Conservation (phyloP, 2,888 invertebrate species). For the Lochmaea capreae region DNA sequence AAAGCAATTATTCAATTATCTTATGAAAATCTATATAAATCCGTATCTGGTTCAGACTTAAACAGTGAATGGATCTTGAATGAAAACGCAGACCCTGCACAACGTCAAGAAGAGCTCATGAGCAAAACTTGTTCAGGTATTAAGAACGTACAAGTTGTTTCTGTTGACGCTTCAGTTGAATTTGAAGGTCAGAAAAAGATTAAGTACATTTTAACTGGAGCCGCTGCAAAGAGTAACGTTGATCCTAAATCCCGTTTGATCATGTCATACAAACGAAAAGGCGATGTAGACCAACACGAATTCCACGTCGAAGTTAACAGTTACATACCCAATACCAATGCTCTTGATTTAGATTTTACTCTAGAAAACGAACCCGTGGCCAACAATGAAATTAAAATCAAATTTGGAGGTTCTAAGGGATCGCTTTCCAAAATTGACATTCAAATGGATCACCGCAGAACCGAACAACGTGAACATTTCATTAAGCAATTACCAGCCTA, state of each 20-base stretch:
- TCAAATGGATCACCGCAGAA: constrained; percentile 66
- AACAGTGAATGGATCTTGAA: constrained; percentile 49
- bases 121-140: constrained; percentile 71
- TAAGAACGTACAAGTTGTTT: constrained; percentile 66
- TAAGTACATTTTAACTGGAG: constrained; percentile 69
- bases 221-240: constrained; percentile 69
- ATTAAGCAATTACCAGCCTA: constrained; percentile 66
- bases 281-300: constrained; percentile 64
- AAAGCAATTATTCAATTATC: constrained; percentile 47
- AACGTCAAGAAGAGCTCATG: constrained; percentile 67
- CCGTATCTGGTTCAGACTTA: constrained; percentile 33
- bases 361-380: constrained; percentile 69
- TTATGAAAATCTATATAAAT: constrained; percentile 48
- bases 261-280: constrained; percentile 65
- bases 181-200: constrained; percentile 69
- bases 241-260: constrained; percentile 70
- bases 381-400: constrained; percentile 67
- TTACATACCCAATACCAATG: constrained; percentile 68
- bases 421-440: constrained; percentile 52
- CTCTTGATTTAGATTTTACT: constrained; percentile 69
- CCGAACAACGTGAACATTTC: constrained; percentile 65
- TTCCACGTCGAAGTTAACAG: constrained; percentile 66
- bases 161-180: constrained; percentile 69
- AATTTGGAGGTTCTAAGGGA: constrained; percentile 67
- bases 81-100: constrained; percentile 64